Percentiles rank a stretch among this genome's conserved stretches.
These are phyloP conservation scores for Listrodromus nycthemerus DNA, from an alignment of 2,888 invertebrate genomes.

Conservation along the genomic window DNA sequence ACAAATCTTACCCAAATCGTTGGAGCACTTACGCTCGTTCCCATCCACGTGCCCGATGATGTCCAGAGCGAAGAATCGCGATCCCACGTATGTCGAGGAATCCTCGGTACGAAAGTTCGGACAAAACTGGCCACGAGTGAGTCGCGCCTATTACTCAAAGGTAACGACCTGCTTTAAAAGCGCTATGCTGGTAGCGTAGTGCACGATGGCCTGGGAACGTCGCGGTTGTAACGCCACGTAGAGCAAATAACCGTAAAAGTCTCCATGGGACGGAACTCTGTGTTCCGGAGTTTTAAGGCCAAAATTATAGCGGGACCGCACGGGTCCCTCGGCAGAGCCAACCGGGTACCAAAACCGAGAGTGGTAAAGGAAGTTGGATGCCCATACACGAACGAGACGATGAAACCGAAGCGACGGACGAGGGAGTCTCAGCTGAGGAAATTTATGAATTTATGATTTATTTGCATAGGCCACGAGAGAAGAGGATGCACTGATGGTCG, in stretches of 20 bases:
- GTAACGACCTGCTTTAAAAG: slow-evolving; percentile 20
- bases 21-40: not conserved
- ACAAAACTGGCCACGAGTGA: not conserved
- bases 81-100: not conserved
- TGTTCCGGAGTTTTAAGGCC: not conserved
- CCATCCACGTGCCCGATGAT: not conserved
- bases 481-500: slow-evolving; percentile 62
- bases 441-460: slow-evolving; percentile 81
- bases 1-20: no score
- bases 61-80: not conserved
- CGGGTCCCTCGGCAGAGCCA: not conserved
- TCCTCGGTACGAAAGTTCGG: not conserved
- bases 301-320: not conserved
- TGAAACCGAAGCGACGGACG: not conserved
- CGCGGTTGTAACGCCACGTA: slow-evolving; percentile 53
- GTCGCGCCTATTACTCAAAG: slow-evolving; percentile 50
- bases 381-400: not conserved
- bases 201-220: slow-evolving; percentile 51
- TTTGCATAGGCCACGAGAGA: slow-evolving; percentile 71
- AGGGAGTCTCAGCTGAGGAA: slow-evolving; percentile 34
- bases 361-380: not conserved
- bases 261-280: not conserved
- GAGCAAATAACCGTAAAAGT: slow-evolving; percentile 63
- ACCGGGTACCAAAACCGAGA: not conserved
- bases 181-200: slow-evolving; percentile 15